Conservation (phyloP, 2,797 vertebrate species). For the Gallinago nigripennis region DNA sequence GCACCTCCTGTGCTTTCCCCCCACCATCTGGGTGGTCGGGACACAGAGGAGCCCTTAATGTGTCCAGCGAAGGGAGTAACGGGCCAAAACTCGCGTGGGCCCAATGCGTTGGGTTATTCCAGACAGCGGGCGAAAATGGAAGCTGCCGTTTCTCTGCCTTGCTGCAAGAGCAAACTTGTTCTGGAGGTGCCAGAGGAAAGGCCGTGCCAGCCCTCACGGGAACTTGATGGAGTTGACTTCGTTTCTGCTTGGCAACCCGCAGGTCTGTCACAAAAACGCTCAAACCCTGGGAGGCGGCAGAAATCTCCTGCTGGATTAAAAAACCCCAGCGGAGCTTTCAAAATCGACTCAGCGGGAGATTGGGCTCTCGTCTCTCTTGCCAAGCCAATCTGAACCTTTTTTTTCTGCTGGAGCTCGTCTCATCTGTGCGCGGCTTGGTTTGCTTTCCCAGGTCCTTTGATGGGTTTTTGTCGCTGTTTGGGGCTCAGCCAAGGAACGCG, state of each 20-base stretch:
- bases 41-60: neutral
- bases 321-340: slow-evolving; percentile 27
- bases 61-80: neutral
- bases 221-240: neutral
- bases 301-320: slow-evolving; percentile 54
- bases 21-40: neutral
- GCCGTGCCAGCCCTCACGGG: neutral
- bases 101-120: fast-evolving
- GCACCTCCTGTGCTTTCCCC: neutral
- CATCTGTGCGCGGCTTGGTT: neutral
- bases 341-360: slow-evolving; percentile 7
- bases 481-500: neutral
- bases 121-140: fast-evolving
- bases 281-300: slow-evolving; percentile 21
- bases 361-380: slow-evolving; percentile 1
- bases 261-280: slow-evolving; percentile 35
- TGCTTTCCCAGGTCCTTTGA: slow-evolving; percentile 46
- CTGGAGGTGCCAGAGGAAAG: neutral
- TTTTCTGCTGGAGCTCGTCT: neutral
- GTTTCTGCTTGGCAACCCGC: slow-evolving; percentile 21
- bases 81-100: neutral
- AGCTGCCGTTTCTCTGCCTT: neutral
- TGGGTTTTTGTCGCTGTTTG: slow-evolving; percentile 8
- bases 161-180: neutral
- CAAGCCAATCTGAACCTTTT: neutral